These are phyloP conservation scores for Lottia gigantea DNA, from an alignment of 2,888 invertebrate genomes.

Conservation along the genomic window DNA sequence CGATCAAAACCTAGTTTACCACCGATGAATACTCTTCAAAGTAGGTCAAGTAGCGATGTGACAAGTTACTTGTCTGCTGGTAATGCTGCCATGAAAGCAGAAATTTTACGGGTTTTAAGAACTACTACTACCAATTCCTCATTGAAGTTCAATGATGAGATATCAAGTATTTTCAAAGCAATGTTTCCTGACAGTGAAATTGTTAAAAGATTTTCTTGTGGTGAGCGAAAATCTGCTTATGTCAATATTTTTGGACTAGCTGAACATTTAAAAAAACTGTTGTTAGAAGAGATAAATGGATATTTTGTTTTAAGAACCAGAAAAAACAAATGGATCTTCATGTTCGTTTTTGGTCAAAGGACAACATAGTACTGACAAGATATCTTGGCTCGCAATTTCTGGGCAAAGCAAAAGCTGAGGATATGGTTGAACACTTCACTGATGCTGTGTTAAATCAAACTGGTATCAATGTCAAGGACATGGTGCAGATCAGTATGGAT, in stretches of 20 bases:
- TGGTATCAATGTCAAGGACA: slow-evolving; percentile 16
- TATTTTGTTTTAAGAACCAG: no score
- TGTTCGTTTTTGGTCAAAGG: slow-evolving; percentile 29
- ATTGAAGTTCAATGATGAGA: no score
- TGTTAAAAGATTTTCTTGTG: slow-evolving; percentile 26
- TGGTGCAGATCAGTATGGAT: slow-evolving; percentile 32
- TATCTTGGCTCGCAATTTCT: slow-evolving; percentile 30
- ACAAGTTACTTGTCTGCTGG: no score
- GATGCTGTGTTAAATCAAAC: slow-evolving; percentile 11
- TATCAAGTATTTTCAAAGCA: slow-evolving; percentile 8
- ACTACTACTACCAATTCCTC: no score
- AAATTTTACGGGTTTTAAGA: no score
- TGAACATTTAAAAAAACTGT: no score
- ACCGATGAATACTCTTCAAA: no score
- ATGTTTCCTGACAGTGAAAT: slow-evolving; percentile 33
- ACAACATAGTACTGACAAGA: slow-evolving; percentile 24
- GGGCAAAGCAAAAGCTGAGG: slow-evolving; percentile 30
- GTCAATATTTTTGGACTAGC: slow-evolving; percentile 26
- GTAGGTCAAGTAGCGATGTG: no score
- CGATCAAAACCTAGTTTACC: no score
- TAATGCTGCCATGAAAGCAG: no score
- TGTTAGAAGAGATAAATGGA: slow-evolving; percentile 31
- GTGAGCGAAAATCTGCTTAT: slow-evolving; percentile 28
- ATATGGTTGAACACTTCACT: slow-evolving; percentile 12
- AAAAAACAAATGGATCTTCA: slow-evolving; percentile 38